These are phyloP conservation scores for Myotis daubentonii DNA, from an alignment of 2,797 vertebrate genomes.

Conservation along the genomic window DNA sequence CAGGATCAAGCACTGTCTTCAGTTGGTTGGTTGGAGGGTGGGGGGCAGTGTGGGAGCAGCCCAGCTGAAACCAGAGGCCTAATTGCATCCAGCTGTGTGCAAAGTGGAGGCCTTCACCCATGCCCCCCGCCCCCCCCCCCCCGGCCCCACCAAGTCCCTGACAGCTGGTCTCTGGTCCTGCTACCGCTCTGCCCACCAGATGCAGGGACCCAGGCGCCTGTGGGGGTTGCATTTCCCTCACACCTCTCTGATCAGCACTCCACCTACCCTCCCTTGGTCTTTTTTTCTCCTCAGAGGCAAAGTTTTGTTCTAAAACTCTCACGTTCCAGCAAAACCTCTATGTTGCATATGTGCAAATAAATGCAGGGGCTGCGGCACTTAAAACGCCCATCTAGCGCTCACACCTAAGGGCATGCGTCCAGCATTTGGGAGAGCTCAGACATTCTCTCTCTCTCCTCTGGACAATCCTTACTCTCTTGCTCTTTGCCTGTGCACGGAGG, in stretches of 20 bases:
- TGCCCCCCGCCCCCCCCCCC: background rate
- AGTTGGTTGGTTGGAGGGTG: background rate
- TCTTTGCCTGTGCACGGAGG: too few relatives aligned
- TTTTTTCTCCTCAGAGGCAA: background rate
- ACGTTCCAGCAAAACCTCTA: background rate
- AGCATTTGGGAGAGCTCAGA: background rate
- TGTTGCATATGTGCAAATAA: background rate
- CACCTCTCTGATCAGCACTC: background rate
- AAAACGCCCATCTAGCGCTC: background rate
- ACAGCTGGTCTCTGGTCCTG: background rate
- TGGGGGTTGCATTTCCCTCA: background rate
- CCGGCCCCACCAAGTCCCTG: background rate
- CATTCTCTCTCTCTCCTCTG: background rate
- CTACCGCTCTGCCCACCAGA: background rate
- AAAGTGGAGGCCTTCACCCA: background rate
- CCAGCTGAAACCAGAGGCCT: background rate
- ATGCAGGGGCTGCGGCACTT: too few relatives aligned
- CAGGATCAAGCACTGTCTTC: background rate
- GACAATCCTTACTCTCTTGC: background rate
- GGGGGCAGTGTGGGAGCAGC: background rate
- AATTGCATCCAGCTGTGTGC: conserved; percentile 63
- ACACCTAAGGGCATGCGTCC: background rate
- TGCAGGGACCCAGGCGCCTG: background rate
- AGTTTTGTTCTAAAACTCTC: background rate
- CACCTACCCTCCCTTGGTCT: background rate